Evolutionary conservation across 2,797 vertebrate species (phyloP).

Genomic region (Pogoniulus pusillus): DNA sequence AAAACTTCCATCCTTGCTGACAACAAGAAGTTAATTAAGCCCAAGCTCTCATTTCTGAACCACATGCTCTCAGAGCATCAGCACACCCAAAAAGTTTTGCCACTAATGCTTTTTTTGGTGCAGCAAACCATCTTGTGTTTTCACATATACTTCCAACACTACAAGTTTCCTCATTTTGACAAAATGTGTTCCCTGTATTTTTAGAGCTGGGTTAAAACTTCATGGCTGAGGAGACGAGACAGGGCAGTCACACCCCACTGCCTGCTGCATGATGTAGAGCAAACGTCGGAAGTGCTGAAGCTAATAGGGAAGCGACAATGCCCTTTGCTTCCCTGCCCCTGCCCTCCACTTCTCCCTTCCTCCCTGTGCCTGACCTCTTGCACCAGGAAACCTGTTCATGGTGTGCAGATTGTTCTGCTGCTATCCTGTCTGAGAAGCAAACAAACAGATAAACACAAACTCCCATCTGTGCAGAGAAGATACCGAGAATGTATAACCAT

Average conservation of each 20-base stretch:
- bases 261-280: fast-evolving
- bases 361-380: background rate
- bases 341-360: slow-evolving; percentile 50
- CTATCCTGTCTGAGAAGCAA: background rate
- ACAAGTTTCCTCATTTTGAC: slow-evolving; percentile 33
- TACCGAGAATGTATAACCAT: fast-evolving
- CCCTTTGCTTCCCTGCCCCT: slow-evolving; percentile 47
- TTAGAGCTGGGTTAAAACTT: background rate
- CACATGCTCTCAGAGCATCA: background rate
- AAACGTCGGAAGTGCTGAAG: background rate
- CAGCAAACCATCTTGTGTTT: background rate
- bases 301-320: slow-evolving; percentile 15
- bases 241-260: background rate
- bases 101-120: background rate
- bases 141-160: background rate
- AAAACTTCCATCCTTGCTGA: background rate
- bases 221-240: background rate
- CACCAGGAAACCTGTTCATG: background rate
- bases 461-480: background rate
- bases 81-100: background rate
- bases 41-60: background rate
- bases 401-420: background rate
- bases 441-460: background rate
- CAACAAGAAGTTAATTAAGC: background rate
- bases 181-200: background rate